Evolutionary conservation across 2,113 vertebrate genomes (phyloP).

Genomic region (Ursus arctos): DNA sequence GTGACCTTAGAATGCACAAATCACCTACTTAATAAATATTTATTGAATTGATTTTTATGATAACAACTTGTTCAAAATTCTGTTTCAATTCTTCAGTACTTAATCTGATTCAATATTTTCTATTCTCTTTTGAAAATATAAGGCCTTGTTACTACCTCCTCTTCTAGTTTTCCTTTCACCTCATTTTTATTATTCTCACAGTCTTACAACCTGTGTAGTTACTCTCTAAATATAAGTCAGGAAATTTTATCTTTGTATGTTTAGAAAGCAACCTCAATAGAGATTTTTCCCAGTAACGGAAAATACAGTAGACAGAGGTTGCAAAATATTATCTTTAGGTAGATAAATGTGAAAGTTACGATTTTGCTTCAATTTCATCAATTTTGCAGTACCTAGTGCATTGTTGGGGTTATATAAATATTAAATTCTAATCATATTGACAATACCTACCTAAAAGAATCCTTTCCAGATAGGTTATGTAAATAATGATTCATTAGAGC

Average conservation of each 20-base stretch:
- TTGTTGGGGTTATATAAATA: slow-evolving; percentile 68
- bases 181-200: slow-evolving; percentile 4
- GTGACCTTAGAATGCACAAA: neutral
- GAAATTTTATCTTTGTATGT: slow-evolving; percentile 26
- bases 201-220: neutral
- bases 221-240: slow-evolving; percentile 17
- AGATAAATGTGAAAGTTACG: slow-evolving; percentile 38
- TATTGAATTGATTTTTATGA: neutral
- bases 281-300: neutral
- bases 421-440: slow-evolving; percentile 66
- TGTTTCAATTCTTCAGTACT: neutral
- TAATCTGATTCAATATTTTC: neutral
- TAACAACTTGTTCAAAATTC: neutral
- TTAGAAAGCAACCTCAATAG: slow-evolving; percentile 42
- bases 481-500: slow-evolving; percentile 64
- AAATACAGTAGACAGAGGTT: slow-evolving; percentile 26
- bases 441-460: slow-evolving; percentile 54
- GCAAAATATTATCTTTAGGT: slow-evolving; percentile 70
- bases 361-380: slow-evolving; percentile 37
- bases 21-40: neutral
- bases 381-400: slow-evolving; percentile 4
- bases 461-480: slow-evolving; percentile 52
- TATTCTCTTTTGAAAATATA: neutral
- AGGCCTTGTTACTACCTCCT: neutral
- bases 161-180: neutral